These are phyloP conservation scores for Graptemys geographica DNA, from an alignment of 2,797 vertebrate species.

Conservation along the genomic window DNA sequence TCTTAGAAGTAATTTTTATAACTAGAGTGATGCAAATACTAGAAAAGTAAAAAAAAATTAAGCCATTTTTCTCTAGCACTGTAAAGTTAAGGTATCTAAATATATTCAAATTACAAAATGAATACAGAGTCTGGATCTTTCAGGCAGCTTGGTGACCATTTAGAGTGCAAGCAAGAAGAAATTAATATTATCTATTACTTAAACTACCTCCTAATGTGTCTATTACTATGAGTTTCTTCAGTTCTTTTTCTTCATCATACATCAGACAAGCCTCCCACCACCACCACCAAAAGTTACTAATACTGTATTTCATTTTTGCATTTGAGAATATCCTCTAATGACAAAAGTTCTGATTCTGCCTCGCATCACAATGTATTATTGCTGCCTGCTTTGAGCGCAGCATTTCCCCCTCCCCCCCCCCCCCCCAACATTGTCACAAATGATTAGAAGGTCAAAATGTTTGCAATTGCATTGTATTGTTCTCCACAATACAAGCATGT, in stretches of 20 bases:
- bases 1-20: neutral
- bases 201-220: neutral
- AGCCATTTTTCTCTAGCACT: neutral
- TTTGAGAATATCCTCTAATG: neutral
- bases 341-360: neutral
- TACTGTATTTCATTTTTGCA: neutral
- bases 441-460: rapidly evolving
- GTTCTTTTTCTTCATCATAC: neutral
- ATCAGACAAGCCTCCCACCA: neutral
- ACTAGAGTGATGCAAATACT: neutral
- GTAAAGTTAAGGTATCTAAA: neutral
- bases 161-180: neutral
- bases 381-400: neutral
- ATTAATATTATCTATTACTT: neutral
- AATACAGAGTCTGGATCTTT: neutral
- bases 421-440: neutral
- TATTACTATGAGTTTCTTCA: neutral
- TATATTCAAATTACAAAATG: neutral
- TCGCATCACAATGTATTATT: neutral
- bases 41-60: neutral
- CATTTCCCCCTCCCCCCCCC: neutral
- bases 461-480: neutral
- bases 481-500: neutral
- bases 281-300: neutral
- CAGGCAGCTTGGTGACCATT: neutral